Evolutionary conservation across 1,140 invertebrate species (phyloP).

Genomic region (Saccostrea glomerata): DNA sequence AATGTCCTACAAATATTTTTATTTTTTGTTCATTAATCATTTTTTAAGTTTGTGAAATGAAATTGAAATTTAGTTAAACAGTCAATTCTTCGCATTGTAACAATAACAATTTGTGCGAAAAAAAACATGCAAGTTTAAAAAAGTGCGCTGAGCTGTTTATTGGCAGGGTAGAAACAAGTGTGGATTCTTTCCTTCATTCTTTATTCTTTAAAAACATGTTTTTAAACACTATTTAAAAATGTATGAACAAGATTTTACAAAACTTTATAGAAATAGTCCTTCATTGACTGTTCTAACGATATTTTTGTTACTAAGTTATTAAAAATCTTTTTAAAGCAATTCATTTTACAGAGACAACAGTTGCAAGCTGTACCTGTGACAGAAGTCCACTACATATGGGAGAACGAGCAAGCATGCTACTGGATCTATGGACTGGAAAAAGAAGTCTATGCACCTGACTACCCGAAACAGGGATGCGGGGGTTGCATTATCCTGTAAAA

Average conservation of each 20-base stretch:
- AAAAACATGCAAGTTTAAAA: too few species aligned
- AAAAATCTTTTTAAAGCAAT: neutral
- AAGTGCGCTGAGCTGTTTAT: too few species aligned
- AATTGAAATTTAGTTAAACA: too few species aligned
- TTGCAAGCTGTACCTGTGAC: conserved; percentile 72
- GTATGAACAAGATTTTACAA: neutral
- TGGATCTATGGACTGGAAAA: conserved; percentile 75
- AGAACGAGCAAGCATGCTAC: conserved; percentile 62
- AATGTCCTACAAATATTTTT: too few species aligned
- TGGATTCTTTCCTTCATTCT: neutral
- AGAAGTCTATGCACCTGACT: conserved; percentile 72
- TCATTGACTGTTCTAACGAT: neutral
- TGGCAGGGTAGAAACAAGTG: too few species aligned
- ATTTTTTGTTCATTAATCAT: too few species aligned
- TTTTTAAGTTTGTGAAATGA: too few species aligned
- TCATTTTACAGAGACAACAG: conserved; percentile 67
- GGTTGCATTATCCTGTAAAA: conserved; percentile 69
- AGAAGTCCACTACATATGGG: conserved; percentile 70
- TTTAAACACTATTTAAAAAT: neutral
- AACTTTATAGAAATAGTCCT: neutral
- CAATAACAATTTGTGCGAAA: too few species aligned
- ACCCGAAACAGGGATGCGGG: conserved; percentile 76
- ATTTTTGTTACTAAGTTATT: neutral
- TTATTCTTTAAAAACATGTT: neutral
- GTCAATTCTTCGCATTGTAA: too few species aligned